Evolutionary conservation across 2,797 vertebrate species (phyloP), one percentile per base, ranked within the genome.

Genomic region (Acridotheres tristis): DNA sequence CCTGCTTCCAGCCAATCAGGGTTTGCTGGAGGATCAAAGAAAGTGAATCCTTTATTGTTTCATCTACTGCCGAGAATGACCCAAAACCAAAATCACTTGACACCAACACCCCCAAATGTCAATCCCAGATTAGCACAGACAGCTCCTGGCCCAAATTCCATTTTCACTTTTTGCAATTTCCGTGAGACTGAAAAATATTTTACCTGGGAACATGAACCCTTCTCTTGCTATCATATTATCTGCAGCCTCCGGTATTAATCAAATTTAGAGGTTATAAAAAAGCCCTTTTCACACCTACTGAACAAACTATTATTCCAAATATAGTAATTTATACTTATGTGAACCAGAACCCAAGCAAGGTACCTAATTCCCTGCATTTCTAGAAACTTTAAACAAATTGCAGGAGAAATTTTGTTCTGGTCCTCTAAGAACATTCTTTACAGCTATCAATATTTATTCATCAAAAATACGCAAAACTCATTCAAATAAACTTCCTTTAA

Each of bases 401-500:
- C 47, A 90, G 62, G 48, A 30, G 21, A 42, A 76, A 40, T 85
- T 82, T 88, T 94, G 50, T 69, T 34, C 61, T 68, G 11, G 3
- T 54, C 26, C 93, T 73, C 75, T 88, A 93, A 84, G 67, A 73
- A 10, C 57, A 5, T n/a, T 89, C 30, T 92, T 93, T 88, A 48
- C 27, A 74, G 53, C 78, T 85, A 92, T 83, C 74, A 71, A 30
- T 79, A 62, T 90, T 79, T 30, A 40, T 91, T 96, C 97, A 96
- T 95, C 88, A 97, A 97, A 95, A 96, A 81, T 65, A 92, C 84
- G 96, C 48, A 94, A 96, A 97, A 96, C 93, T 96, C 91, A 97
- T 90, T 89, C 90, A 92, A 96, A 85, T 71, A 86, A 40, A 57
- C 97, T 97, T 96, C 7, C 16, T 85, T 96, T 94, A 95, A 96